Percentiles rank a stretch among this genome's conserved stretches.
Evolutionary conservation across 2,888 invertebrate species (phyloP).

Genomic region (Tholera decimalis): DNA sequence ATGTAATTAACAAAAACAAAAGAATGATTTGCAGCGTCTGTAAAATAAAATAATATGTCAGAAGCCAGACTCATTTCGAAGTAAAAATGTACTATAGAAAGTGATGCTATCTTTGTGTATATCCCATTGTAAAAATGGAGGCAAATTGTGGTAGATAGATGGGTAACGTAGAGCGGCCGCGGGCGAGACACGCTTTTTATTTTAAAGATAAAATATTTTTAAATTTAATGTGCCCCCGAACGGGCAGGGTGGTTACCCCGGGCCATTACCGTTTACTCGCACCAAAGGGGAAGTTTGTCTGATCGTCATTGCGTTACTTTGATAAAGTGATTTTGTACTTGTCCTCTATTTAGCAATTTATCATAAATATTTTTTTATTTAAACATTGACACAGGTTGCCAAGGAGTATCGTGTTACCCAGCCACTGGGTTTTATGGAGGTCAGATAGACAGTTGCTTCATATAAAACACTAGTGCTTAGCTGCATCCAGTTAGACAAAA

Average conservation of each 20-base stretch:
- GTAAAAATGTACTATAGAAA: constrained; percentile 32
- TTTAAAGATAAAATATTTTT: constrained; percentile 77
- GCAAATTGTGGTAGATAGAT: constrained; percentile 27
- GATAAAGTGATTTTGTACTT: constrained; percentile 32
- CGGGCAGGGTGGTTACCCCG: constrained; percentile 64
- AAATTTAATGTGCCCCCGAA: constrained; percentile 71
- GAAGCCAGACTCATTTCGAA: constrained; percentile 32
- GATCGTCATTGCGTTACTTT: constrained; percentile 45
- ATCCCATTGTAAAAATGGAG: constrained; percentile 39
- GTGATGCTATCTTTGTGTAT: constrained; percentile 4
- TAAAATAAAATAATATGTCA: constrained; percentile 19
- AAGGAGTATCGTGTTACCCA: too few relatives aligned
- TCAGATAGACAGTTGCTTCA: too few relatives aligned
- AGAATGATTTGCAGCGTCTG: constrained; percentile 18
- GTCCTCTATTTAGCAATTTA: background rate
- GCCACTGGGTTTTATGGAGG: too few relatives aligned
- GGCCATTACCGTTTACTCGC: constrained; percentile 51
- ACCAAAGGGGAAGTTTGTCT: constrained; percentile 37
- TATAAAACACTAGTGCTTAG: too few relatives aligned
- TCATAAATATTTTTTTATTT: too few relatives aligned
- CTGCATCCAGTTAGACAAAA: too few relatives aligned
- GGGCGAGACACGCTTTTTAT: constrained; percentile 74
- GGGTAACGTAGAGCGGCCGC: constrained; percentile 47
- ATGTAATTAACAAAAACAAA: constrained; percentile 28
- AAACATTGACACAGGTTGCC: too few relatives aligned